Conservation (phyloP, 2,797 vertebrate genomes). For the Staurois parvus region DNA sequence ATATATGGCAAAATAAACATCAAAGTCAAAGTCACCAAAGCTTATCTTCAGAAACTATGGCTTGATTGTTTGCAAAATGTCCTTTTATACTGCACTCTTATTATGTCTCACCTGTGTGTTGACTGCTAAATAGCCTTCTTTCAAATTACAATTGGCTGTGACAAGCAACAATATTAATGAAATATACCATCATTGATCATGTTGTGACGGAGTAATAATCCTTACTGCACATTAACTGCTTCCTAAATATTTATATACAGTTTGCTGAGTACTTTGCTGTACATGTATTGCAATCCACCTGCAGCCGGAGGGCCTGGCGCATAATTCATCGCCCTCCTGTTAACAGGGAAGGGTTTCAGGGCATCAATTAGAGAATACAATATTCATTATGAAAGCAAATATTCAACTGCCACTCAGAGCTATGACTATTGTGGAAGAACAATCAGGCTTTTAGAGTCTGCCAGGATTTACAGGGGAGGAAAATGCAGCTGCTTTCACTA, state of each 20-base stretch:
- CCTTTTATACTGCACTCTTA: not conserved
- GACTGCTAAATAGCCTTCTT: slow-evolving; percentile 1
- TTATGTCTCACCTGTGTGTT: not conserved
- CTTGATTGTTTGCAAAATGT: not conserved
- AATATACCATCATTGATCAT: slow-evolving; percentile 1
- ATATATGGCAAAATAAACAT: no score
- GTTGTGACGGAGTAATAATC: not conserved
- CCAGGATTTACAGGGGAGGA: slow-evolving; percentile 49
- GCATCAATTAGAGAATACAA: slow-evolving; percentile 55
- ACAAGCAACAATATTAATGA: slow-evolving; percentile 18
- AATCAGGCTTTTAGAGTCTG: slow-evolving; percentile 54
- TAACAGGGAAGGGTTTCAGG: slow-evolving; percentile 45
- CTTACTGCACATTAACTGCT: not conserved
- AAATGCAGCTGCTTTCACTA: slow-evolving; percentile 52
- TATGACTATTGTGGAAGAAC: slow-evolving; percentile 48
- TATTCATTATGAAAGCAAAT: slow-evolving; percentile 58
- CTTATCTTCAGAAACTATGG: not conserved
- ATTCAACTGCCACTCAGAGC: slow-evolving; percentile 54
- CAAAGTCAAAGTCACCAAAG: not conserved
- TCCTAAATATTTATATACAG: slow-evolving; percentile 18
- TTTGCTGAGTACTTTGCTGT: slow-evolving; percentile 5
- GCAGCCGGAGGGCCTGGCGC: slow-evolving; percentile 21
- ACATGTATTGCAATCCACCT: not conserved
- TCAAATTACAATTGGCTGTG: not conserved
- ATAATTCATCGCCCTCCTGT: slow-evolving; percentile 28